phyloP scores from a whole-genome alignment of 1,140 invertebrate genomes.

The Scylla paramamosain region DNA sequence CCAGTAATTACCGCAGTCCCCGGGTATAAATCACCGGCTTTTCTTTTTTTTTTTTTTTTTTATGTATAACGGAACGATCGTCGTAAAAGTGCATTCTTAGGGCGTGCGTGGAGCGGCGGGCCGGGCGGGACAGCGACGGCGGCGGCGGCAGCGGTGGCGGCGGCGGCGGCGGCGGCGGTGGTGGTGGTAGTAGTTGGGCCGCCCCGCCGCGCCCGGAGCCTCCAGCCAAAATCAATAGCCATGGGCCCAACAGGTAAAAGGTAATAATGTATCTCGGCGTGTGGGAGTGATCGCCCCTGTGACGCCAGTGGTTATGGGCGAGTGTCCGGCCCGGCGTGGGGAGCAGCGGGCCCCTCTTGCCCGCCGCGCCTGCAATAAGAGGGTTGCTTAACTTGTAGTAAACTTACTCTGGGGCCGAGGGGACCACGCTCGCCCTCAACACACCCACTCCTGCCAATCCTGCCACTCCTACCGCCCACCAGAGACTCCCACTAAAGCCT shows the following conservation, averaged over 20 bases:
- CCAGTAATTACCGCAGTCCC: not conserved
- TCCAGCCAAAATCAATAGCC: conserved; percentile 72
- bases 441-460: not conserved
- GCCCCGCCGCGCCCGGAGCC: conserved; percentile 31
- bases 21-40: not conserved
- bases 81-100: not conserved
- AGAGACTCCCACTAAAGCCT: not conserved
- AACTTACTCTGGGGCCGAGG: conserved; percentile 30
- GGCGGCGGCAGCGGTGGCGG: not conserved
- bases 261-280: conserved; percentile 56
- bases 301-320: conserved; percentile 55
- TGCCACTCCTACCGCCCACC: not conserved
- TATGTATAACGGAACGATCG: not conserved
- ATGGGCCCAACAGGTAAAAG: conserved; percentile 64
- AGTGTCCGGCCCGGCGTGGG: conserved; percentile 14
- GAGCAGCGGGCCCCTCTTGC: conserved; percentile 24
- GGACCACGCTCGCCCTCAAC: not conserved
- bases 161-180: not conserved
- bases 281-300: conserved; percentile 56
- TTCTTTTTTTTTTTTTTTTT: not conserved
- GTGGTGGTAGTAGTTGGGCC: not conserved
- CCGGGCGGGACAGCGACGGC: not conserved
- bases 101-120: not conserved
- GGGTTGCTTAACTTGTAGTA: conserved; percentile 54
- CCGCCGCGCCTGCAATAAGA: conserved; percentile 50